Base-by-base conservation (phyloP, 2,888 invertebrate species). In the Acanthococcus lagerstroemiae region DNA sequence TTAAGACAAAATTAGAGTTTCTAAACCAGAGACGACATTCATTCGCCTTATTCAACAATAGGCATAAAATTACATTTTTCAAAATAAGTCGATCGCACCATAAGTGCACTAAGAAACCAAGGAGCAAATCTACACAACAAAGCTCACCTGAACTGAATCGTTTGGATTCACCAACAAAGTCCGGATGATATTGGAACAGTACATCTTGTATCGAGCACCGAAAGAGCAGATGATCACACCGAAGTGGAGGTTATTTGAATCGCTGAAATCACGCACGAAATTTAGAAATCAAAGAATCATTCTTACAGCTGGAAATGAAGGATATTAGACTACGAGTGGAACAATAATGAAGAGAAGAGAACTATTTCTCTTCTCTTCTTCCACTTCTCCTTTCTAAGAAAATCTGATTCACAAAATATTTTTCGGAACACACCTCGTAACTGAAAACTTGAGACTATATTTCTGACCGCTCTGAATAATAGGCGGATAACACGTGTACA, bases 391-490 rank as follows among this genome's bases (percentile, higher is more conserved):
- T n/a, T n/a, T n/a, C n/a, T n/a, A n/a, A n/a, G n/a, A n/a, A n/a
- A n/a, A n/a, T n/a, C n/a, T n/a, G n/a, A n/a, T n/a, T n/a, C n/a
- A n/a, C n/a, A n/a, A n/a, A n/a, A n/a, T n/a, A n/a, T n/a, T n/a
- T n/a, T n/a, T n/a, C n/a, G n/a, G n/a, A n/a, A n/a, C 37, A 17
- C 70, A 81, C 81, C 82, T 82, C 60, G 78, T 85, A 3, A 91
- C 92, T 74, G 95, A 96, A 78, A 97, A 99, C 78, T 99, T 99
- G 54, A 99, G 81, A 74, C 87, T 90, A 78, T 97, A 99, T 74
- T 89, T 86, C n/a, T 96, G 97, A 7, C 99, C 99, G 37, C 96
- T 97, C 76, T 99, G 99, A 73, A 99, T 93, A 67, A 99, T 99
- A 0, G 99, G 92, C 0, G 96, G 95, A 76, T 97, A 99, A 75